Conservation (phyloP, 2,888 invertebrate species). For the Caenorhabditis virilis region DNA sequence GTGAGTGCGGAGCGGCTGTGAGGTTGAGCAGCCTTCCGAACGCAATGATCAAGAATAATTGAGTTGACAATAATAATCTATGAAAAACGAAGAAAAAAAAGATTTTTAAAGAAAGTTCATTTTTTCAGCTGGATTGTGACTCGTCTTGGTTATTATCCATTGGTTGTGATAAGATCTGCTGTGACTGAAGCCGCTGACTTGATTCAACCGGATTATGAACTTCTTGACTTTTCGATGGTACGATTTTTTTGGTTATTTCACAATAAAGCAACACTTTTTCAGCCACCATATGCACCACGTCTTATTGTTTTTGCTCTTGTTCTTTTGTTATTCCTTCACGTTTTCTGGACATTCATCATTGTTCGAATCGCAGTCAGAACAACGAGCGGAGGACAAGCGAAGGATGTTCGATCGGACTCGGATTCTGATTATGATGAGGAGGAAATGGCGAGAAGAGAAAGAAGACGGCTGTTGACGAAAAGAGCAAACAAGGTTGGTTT, state of each 20-base stretch:
- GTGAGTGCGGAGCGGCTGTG: too few species aligned
- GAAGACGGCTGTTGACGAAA: constrained; percentile 23
- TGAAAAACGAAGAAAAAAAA: too few species aligned
- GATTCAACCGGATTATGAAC: constrained; percentile 63
- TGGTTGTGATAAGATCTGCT: constrained; percentile 59
- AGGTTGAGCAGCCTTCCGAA: too few species aligned
- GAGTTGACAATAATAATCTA: too few species aligned
- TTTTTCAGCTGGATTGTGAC: constrained; percentile 60
- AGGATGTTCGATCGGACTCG: constrained; percentile 44
- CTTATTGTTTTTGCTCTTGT: constrained; percentile 56
- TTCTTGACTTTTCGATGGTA: constrained; percentile 45
- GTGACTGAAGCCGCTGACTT: constrained; percentile 57
- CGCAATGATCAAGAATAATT: too few species aligned
- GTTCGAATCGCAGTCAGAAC: constrained; percentile 41
- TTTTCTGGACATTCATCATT: constrained; percentile 66
- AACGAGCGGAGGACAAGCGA: constrained; percentile 37
- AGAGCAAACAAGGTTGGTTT: constrained; percentile 21
- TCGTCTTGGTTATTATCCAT: constrained; percentile 60
- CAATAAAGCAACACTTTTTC: too few species aligned
- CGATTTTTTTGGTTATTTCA: too few species aligned
- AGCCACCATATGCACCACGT: constrained; percentile 60
- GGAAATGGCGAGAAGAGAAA: constrained; percentile 28
- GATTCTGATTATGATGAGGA: constrained; percentile 46
- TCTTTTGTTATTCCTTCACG: constrained; percentile 55
- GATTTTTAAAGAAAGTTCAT: background rate